Evolutionary conservation across 2,888 invertebrate species (phyloP), one percentile per base, ranked within the genome.

Genomic region (Hololepta plana): DNA sequence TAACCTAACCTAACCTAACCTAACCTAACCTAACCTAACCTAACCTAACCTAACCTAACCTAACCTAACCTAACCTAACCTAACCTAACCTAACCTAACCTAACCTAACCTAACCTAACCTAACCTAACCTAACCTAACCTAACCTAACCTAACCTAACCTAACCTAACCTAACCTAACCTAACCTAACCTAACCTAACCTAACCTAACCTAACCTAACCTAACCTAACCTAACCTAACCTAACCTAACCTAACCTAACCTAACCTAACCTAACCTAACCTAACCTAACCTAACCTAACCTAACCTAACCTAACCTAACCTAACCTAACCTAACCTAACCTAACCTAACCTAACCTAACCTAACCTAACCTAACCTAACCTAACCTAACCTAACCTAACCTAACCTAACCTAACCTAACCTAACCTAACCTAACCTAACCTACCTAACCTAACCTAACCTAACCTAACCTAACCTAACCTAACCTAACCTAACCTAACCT

Each of bases 401-500:
- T 17, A 17, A 21, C 15, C 26, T 16, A 28, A 28, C 23, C 28
- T 24, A 24, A 25, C 23, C 28, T 26, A 17, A 26, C 26, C 17
- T 17, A 26, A 6, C 26, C 17, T 17, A 26, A 15, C 27, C 19
- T 17, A 27, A 6, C 27, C 19, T 24, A 29, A 25, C 29, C 23
- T 24, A 26, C 30, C 27, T 30, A 28, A 24, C 28, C 23, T 28
- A 28, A 24, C 28, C 28, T 28, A 28, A 20, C 20, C 20, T 20
- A 20, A 5, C 20, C 20, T 20, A 20, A 20, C 20, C 20, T 20
- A 20, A 9, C 20, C 11, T n/a, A n/a, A 20, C 9, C 20, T 11
- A 29, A 26, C 29, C 29, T 29, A 29, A 29, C 29, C 29, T 29
- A 29, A 26, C 29, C 29, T 23, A 32, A 30, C 32, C 32, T 29